Evolutionary conservation across 2,888 invertebrate genomes (phyloP).

Genomic region (Acleris sparsana): DNA sequence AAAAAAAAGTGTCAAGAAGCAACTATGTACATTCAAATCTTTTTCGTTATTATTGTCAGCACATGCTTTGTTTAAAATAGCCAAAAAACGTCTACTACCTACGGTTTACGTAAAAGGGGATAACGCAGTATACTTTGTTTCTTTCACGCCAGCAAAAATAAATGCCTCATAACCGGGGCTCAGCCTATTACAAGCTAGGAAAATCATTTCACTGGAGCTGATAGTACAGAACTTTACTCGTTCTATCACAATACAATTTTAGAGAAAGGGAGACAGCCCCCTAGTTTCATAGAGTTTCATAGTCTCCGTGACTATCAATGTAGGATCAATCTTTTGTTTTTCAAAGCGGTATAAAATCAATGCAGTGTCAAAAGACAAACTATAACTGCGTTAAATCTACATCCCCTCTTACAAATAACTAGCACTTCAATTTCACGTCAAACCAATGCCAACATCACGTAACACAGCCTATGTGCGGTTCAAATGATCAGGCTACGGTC

Average conservation of each 20-base stretch:
- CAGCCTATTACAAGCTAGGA: no score
- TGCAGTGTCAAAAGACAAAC: background rate
- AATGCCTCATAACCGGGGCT: no score
- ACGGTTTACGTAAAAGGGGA: background rate
- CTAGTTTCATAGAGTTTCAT: no score
- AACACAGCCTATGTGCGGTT: constrained; percentile 2
- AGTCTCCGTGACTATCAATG: no score
- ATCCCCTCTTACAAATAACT: constrained; percentile 6
- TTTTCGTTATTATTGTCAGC: background rate
- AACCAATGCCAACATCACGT: constrained; percentile 38
- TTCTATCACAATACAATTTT: no score
- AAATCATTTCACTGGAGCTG: no score
- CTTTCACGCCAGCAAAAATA: background rate
- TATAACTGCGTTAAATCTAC: background rate
- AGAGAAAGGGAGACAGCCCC: no score
- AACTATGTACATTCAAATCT: no score
- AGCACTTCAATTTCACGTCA: background rate
- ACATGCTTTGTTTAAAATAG: background rate
- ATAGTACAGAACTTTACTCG: no score
- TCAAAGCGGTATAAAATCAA: background rate
- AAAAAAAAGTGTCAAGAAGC: no score
- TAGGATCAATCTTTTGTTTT: background rate
- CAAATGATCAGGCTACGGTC: background rate
- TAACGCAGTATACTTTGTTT: background rate
- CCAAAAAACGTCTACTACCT: background rate